Evolutionary conservation across 1,140 invertebrate genomes (phyloP), one percentile per base, ranked within the genome.

Genomic region (Tyrophagus putrescentiae): DNA sequence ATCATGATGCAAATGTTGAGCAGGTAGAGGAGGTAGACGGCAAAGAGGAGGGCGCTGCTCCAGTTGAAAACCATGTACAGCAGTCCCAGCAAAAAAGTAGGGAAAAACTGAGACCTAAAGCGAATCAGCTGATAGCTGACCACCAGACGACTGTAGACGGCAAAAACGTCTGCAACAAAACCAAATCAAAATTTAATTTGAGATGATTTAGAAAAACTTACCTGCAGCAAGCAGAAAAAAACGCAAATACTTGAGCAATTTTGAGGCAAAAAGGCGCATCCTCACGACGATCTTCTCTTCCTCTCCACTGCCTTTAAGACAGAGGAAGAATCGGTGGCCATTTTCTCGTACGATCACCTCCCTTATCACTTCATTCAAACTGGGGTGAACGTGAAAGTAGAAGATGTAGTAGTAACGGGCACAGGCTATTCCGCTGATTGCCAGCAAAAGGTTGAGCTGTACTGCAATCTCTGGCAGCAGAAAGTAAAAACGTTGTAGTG

Each of bases 1-100:
- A 48, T 18, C 45, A 48, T 48, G 7, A 48, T 48, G 31, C 45
- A 48, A 48, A 48, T 48, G 45, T 48, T 48, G 45, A 48, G 7
- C 7, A 48, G 7, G 45, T 48, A 48, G 13, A 48, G 31, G 21
- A 48, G 18, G 7, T 13, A 7, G 23, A 48, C 31, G 18, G 45
- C 45, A 48, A 48, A 48, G 13, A 48, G 7, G 23, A 48, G 23
- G 23, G 45, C 45, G 31, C 45, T 48, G 45, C 21, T 48, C 45
- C 45, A 48, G 18, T 48, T 48, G 45, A 6, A 9, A 9, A 21
- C 9, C 7, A 48, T 13, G 18, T 48, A 7, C 13, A 48, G 9
- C 7, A 18, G 18, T 7, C 45, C 45, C 23, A 7, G 23, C 21
- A 48, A 25, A 7, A 48, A 9, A 7, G 45, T 9, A 7, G 45